These are phyloP conservation scores for Anthrax anthrax DNA, from an alignment of 2,888 invertebrate species.

Conservation along the genomic window DNA sequence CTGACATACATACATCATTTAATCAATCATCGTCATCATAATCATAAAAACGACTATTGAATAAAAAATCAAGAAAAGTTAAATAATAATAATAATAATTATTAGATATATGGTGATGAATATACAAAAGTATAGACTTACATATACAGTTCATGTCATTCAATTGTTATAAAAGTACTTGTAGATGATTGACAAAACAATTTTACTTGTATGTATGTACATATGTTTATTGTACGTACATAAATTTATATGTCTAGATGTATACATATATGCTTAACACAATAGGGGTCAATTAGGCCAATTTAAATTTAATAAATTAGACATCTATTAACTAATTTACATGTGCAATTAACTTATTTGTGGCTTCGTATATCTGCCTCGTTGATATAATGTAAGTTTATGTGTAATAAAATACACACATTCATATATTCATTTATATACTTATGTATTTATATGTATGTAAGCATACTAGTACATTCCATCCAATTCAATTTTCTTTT, in stretches of 20 bases:
- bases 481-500: too few species aligned
- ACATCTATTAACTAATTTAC: slow-evolving; percentile 32
- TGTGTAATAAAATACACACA: too few species aligned
- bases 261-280: slow-evolving; percentile 10
- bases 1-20: too few species aligned
- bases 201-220: too few species aligned
- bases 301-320: slow-evolving; percentile 36
- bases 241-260: too few species aligned
- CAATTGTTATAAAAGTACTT: background rate
- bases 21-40: too few species aligned
- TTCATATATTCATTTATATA: background rate
- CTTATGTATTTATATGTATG: background rate
- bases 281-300: slow-evolving; percentile 36
- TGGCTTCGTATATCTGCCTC: slow-evolving; percentile 6
- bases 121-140: background rate
- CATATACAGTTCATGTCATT: background rate
- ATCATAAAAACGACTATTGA: too few species aligned
- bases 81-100: too few species aligned
- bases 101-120: too few species aligned
- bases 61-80: too few species aligned
- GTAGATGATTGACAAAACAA: background rate
- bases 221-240: background rate
- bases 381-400: too few species aligned
- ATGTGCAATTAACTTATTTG: slow-evolving; percentile 19
- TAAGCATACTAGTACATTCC: too few species aligned